These are phyloP conservation scores for Myocastor coypus DNA, from an alignment of 2,113 vertebrate genomes.

Conservation along the genomic window DNA sequence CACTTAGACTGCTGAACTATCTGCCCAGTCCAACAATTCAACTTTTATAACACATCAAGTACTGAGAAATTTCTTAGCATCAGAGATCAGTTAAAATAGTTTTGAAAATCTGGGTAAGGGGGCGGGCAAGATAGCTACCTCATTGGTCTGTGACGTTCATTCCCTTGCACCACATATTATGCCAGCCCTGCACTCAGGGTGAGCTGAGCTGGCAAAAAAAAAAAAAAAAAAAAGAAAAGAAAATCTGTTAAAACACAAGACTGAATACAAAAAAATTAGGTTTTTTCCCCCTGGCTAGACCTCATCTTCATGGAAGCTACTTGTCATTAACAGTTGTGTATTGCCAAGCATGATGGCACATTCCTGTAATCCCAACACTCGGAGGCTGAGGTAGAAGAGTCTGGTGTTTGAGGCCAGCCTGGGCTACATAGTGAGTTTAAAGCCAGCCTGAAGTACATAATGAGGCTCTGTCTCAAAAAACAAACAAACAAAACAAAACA, in stretches of 20 bases:
- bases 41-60: background rate
- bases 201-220: too few species aligned
- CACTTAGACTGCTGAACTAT: too few species aligned
- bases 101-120: background rate
- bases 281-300: background rate
- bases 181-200: too few species aligned
- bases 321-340: too few species aligned
- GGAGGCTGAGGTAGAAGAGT: background rate
- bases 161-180: too few species aligned
- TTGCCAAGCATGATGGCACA: background rate
- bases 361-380: background rate
- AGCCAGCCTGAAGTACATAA: background rate
- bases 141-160: too few species aligned
- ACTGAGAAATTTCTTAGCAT: conserved; percentile 13
- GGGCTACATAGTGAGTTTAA: background rate
- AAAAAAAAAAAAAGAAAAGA: too few species aligned
- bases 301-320: background rate
- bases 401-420: background rate
- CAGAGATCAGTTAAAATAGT: background rate
- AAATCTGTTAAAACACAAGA: background rate
- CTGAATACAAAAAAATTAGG: background rate
- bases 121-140: too few species aligned
- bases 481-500: background rate
- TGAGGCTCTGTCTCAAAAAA: background rate
- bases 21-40: background rate